Conservation (phyloP, 2,888 invertebrate genomes). For the Sphinx pinastri region DNA sequence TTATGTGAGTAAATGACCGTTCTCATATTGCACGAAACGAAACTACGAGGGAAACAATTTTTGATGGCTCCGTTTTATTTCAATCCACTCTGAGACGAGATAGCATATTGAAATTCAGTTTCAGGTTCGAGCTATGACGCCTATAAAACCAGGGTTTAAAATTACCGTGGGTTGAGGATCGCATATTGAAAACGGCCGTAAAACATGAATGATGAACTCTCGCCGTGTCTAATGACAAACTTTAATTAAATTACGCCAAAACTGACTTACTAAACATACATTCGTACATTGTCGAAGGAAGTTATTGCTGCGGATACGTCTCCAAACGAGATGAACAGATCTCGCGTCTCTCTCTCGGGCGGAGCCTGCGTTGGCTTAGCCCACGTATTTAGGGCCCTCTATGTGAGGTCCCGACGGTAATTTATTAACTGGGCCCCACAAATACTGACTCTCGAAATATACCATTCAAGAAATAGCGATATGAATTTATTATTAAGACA, state of each 20-base stretch:
- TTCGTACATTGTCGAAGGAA: slow-evolving; percentile 36
- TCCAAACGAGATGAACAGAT: slow-evolving; percentile 36
- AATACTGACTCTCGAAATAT: slow-evolving; percentile 66
- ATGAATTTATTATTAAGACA: slow-evolving; percentile 66
- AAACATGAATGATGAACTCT: slow-evolving; percentile 7
- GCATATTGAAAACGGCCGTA: neutral
- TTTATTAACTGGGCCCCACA: slow-evolving; percentile 79
- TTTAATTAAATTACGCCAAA: slow-evolving; percentile 37
- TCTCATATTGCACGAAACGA: too few relatives aligned
- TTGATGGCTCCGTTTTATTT: too few relatives aligned
- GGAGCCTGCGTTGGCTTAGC: slow-evolving; percentile 62
- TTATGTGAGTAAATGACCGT: too few relatives aligned
- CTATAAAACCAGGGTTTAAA: too few relatives aligned
- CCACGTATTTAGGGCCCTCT: slow-evolving; percentile 72
- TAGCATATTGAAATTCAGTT: too few relatives aligned
- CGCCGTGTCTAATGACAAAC: slow-evolving; percentile 32
- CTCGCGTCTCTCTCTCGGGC: slow-evolving; percentile 64
- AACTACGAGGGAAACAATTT: too few relatives aligned
- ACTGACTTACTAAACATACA: slow-evolving; percentile 36
- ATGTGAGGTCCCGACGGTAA: slow-evolving; percentile 78
- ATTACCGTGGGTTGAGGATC: too few relatives aligned
- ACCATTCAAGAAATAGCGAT: slow-evolving; percentile 60
- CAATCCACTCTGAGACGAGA: too few relatives aligned
- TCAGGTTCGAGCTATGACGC: too few relatives aligned
- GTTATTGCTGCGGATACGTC: slow-evolving; percentile 29